Base-by-base conservation (phyloP, 2,888 invertebrate genomes). In the Trissoscelio sp. region DNA sequence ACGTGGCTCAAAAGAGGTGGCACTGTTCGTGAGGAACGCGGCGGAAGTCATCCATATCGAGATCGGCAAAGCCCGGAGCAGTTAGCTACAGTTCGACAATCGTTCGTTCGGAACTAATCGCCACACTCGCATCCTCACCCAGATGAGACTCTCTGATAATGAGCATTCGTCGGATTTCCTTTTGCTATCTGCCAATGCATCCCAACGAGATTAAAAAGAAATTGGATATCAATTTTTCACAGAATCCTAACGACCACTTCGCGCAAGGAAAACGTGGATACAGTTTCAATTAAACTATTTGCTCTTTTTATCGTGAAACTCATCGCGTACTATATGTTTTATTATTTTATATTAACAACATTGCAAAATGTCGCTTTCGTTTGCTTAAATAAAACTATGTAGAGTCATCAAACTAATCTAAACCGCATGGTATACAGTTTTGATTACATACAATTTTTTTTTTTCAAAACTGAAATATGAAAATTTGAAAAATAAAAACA, bases 31-130 rank as follows among this genome's bases (percentile, higher is more conserved):
- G 51, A 80, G 39, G 74, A 66, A 62, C 75, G 34, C 74, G 64
- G 70, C 81, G 83, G 84, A 84, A 84, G 80, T 79, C 83, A 84
- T 84, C 78, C 75, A 83, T 84, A 81, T 81, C 83, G 70, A 67
- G 77, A 84, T 67, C 69, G 81, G 62, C 57, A 62, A 66, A 79
- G 79, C 67, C 79, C 62, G 57, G 22, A 72, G 78, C 78, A 72
- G 82, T 82, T 75, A 74, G 77, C 60, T 79, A 70, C 66, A 66
- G 73, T 82, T 80, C 73, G 77, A 83, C 79, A 79, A 34, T 79
- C 69, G 78, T 74, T 82, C 75, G 75, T 78, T 83, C 79, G 83
- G 82, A 83, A 83, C 83, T 83, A 84, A 83, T 84, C 81, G 83
- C 69, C 73, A 66, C 60, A 73, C 70, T 79, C 81, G 72, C 70